Conservation (phyloP, 2,888 invertebrate species). For the Hydroisotoma schaefferi region DNA sequence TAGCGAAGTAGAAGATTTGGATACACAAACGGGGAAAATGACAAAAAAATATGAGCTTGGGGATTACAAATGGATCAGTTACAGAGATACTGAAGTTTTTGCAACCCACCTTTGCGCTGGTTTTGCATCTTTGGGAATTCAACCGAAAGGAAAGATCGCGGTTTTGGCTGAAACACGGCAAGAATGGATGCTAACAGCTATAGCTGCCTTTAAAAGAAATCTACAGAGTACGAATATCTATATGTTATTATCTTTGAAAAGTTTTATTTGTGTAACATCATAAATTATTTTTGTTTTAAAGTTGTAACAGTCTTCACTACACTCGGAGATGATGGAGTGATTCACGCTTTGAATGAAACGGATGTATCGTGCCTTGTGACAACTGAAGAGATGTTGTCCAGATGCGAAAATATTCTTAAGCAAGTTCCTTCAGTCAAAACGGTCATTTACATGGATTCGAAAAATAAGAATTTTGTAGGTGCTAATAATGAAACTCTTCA, state of each 20-base stretch:
- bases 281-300: background rate
- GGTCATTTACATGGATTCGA: slow-evolving; percentile 80
- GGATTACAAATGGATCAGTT: slow-evolving; percentile 86
- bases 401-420: slow-evolving; percentile 73
- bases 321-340: slow-evolving; percentile 91
- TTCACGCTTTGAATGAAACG: slow-evolving; percentile 95
- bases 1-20: slow-evolving; percentile 87
- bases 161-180: slow-evolving; percentile 67
- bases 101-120: slow-evolving; percentile 79
- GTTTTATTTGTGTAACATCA: background rate
- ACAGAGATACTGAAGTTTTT: slow-evolving; percentile 69
- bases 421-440: slow-evolving; percentile 73
- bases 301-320: slow-evolving; percentile 75
- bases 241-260: no score
- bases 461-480: slow-evolving; percentile 5
- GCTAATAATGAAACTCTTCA: slow-evolving; percentile 19
- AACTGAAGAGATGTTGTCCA: slow-evolving; percentile 83
- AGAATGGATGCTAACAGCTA: slow-evolving; percentile 84
- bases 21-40: slow-evolving; percentile 57
- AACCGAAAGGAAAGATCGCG: slow-evolving; percentile 71
- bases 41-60: slow-evolving; percentile 77
- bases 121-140: slow-evolving; percentile 71
- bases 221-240: slow-evolving; percentile 70
- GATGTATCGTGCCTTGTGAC: slow-evolving; percentile 92
- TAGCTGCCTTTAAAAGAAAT: slow-evolving; percentile 92